Evolutionary conservation across 2,888 invertebrate genomes (phyloP).

Genomic region (Odontocolon sp.): DNA sequence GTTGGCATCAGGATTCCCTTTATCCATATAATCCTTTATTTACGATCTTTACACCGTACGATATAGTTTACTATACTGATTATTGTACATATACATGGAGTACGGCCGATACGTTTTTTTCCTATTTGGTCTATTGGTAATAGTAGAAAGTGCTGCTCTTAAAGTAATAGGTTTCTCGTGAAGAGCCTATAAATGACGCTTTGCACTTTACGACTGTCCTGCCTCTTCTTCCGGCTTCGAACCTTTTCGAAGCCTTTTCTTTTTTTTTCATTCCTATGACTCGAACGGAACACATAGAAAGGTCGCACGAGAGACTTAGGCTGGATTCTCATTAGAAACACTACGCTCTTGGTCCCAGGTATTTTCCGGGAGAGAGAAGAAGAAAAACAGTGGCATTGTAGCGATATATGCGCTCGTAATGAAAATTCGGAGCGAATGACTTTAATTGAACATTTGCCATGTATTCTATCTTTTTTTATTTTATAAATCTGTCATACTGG

Average conservation of each 20-base stretch:
- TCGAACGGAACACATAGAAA: background rate
- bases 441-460: no score
- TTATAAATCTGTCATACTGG: no score
- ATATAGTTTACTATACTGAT: background rate
- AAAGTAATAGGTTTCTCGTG: conserved; percentile 70
- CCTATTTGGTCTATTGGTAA: conserved; percentile 72
- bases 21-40: no score
- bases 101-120: conserved; percentile 12
- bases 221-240: conserved; percentile 18
- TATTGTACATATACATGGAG: background rate
- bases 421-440: no score
- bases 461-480: no score
- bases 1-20: no score
- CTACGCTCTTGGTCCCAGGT: no score
- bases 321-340: background rate
- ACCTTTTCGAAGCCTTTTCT: conserved; percentile 19
- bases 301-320: background rate
- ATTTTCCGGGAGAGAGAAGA: no score
- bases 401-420: no score
- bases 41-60: no score
- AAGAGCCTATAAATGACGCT: conserved; percentile 70
- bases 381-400: no score
- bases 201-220: conserved; percentile 65
- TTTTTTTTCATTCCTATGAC: background rate
- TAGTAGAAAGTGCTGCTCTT: conserved; percentile 70